phyloP scores from a whole-genome alignment of 1,140 invertebrate species.

The Gryllus bimaculatus region DNA sequence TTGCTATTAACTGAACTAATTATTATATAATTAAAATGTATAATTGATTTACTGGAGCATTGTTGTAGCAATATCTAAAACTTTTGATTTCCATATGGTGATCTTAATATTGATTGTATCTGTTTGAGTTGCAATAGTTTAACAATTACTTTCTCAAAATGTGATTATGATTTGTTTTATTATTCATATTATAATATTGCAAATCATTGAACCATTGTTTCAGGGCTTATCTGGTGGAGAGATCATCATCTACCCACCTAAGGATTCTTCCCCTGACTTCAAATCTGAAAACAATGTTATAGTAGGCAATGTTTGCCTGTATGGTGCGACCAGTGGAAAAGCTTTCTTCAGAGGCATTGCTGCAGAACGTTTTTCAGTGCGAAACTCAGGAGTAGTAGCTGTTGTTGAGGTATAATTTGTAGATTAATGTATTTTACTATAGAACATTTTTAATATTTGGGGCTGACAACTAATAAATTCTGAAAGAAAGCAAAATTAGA shows the following conservation, averaged over 20 bases:
- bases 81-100: no score
- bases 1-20: not conserved
- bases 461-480: no score
- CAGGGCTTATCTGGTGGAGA: conserved; percentile 91
- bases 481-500: no score
- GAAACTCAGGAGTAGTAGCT: conserved; percentile 91
- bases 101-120: not conserved
- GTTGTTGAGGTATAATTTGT: conserved; percentile 55
- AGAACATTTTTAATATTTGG: no score
- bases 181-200: not conserved
- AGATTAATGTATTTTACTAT: no score
- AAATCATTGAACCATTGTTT: conserved; percentile 26
- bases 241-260: conserved; percentile 89
- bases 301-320: conserved; percentile 96
- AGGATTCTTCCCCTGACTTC: conserved; percentile 59
- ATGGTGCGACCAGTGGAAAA: conserved; percentile 89
- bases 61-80: no score
- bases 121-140: not conserved
- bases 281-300: conserved; percentile 93
- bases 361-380: conserved; percentile 94
- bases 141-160: not conserved
- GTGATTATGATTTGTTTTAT: no score
- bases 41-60: not conserved
- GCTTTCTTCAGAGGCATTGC: conserved; percentile 95
- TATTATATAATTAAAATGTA: not conserved